A percentile compares a stretch with the other conserved stretches of the same genome.
Evolutionary conservation across 2,797 vertebrate genomes (phyloP).

Genomic region (Myiothlypis chrysogaster): DNA sequence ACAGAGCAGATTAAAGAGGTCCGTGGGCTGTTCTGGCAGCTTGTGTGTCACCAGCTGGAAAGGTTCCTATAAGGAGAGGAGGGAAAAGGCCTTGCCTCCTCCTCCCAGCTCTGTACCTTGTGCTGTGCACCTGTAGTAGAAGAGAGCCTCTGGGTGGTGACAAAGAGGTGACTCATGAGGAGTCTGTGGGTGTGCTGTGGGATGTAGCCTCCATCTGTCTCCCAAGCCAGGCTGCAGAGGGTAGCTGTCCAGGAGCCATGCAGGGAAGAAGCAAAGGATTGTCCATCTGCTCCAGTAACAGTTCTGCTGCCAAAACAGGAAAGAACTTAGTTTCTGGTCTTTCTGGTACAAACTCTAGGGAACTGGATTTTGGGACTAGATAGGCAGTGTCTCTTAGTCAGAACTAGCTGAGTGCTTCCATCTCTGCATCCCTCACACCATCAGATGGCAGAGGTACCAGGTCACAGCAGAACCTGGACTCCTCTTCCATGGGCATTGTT

Average conservation of each 20-base stretch:
- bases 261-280: background rate
- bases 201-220: conserved; percentile 47
- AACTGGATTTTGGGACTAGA: background rate
- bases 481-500: background rate
- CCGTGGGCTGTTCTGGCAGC: background rate
- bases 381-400: background rate
- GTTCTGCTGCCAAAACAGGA: background rate
- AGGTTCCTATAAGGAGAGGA: background rate
- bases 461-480: background rate
- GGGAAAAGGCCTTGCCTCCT: background rate
- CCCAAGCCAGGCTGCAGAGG: background rate
- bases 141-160: background rate
- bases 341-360: background rate
- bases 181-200: conserved; percentile 32
- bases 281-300: background rate
- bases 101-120: background rate
- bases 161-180: conserved; percentile 38
- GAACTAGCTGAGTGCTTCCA: background rate
- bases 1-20: background rate
- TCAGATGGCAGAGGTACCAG: background rate
- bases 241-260: background rate
- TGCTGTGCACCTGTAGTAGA: background rate
- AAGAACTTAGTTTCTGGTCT: background rate
- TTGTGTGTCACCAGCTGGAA: conserved; percentile 13
- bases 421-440: background rate